Evolutionary conservation across 1,140 invertebrate genomes (phyloP), one percentile per base, ranked within the genome.

Genomic region (Diorhabda carinulata): DNA sequence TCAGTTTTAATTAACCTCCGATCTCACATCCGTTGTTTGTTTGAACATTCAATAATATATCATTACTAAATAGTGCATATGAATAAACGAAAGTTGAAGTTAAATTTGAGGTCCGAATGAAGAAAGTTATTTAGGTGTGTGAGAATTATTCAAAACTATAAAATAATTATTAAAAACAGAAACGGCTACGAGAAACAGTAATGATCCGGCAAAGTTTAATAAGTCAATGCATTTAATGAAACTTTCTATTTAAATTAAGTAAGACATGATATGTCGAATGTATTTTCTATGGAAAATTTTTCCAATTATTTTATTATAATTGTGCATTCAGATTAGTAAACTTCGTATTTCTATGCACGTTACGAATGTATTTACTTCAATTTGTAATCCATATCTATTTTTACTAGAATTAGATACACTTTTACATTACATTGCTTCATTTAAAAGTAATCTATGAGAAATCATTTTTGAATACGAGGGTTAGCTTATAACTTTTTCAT

Each of bases 171-270:
- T 25, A 52, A 52, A 52, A 52, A 52, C n/a, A 52, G 6, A 52
- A 52, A 8, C 47, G 25, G 25, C 25, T 25, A 25, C 47, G n/a
- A 52, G 47, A 6, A 52, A 52, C 47, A n/a, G 47, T 52, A 52
- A 52, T 52, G 47, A 52, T 52, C 47, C 6, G 47, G 47, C 6
- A 8, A 52, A 52, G 47, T 52, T n/a, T 4, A 52, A 52, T 52
- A 52, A 52, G 47, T n/a, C n/a, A 52, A 52, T 52, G 47, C 47
- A 52, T 52, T 52, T 52, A 52, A 52, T 52, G n/a, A n/a, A 52
- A 52, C 47, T 52, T 52, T 52, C 47, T 52, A 52, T 52, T 52
- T n/a, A 52, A 52, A 52, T 52, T 52, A 52, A 52, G 6, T 52
- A 52, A 52, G 47, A 52, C 47, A 52, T 52, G 47, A 52, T 8